Conservation (phyloP, 2,888 invertebrate genomes). For the Leucoptera coffeella region DNA sequence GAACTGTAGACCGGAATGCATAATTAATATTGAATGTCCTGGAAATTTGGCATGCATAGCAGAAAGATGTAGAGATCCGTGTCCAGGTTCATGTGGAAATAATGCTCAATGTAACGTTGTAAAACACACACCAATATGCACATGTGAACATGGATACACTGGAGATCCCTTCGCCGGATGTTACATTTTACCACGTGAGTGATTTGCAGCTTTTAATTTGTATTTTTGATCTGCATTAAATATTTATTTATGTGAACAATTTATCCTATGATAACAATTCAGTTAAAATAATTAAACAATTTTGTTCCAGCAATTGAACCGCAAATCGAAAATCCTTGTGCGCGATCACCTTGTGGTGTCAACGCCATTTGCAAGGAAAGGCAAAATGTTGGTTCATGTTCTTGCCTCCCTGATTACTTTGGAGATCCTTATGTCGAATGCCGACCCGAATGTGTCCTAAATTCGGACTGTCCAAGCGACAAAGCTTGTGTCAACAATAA, state of each 20-base stretch:
- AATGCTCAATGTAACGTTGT: conserved; percentile 65
- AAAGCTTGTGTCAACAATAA: conserved; percentile 78
- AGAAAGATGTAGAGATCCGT: conserved; percentile 67
- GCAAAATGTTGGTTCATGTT: conserved; percentile 75
- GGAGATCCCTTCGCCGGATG: conserved; percentile 80
- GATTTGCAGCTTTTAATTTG: no score
- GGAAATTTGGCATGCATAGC: conserved; percentile 66
- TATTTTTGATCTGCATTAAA: background rate
- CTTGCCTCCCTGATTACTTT: conserved; percentile 74
- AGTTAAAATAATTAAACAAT: no score
- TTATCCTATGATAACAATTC: background rate
- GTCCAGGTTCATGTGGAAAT: conserved; percentile 67
- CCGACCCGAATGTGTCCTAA: conserved; percentile 83
- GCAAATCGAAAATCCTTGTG: conserved; percentile 57
- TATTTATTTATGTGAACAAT: background rate
- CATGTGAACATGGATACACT: conserved; percentile 61
- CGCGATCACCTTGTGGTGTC: conserved; percentile 79
- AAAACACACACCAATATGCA: conserved; percentile 68
- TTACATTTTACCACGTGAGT: conserved; percentile 55
- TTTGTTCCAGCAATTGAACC: conserved; percentile 47
- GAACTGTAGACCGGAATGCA: conserved; percentile 70
- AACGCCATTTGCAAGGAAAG: conserved; percentile 81
- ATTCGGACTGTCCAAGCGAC: conserved; percentile 72
- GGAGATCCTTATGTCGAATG: conserved; percentile 84
- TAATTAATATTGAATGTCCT: conserved; percentile 66